Evolutionary conservation across 2,797 vertebrate genomes (phyloP).

Genomic region (Cynopterus sphinx): DNA sequence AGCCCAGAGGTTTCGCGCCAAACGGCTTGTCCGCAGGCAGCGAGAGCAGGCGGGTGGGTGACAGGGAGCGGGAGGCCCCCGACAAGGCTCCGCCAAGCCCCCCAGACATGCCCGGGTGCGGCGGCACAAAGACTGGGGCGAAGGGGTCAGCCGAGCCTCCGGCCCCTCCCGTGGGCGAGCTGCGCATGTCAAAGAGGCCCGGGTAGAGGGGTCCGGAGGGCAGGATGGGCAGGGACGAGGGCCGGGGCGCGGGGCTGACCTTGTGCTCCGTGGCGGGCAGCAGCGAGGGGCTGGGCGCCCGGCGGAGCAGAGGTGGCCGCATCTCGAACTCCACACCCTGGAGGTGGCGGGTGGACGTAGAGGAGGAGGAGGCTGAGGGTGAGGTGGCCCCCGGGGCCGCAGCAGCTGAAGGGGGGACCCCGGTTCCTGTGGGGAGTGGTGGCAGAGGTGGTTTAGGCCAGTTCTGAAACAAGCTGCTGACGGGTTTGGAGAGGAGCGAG

Average conservation of each 20-base stretch:
- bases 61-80: conserved; percentile 89
- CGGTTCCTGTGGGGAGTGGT: conserved; percentile 77
- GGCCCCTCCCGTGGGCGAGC: conserved; percentile 88
- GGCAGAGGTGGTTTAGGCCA: conserved; percentile 89
- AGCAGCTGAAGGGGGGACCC: conserved; percentile 88
- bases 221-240: conserved; percentile 89
- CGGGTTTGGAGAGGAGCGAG: conserved; percentile 84
- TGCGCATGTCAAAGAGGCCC: conserved; percentile 91
- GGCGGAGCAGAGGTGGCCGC: conserved; percentile 82
- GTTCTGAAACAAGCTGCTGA: conserved; percentile 85
- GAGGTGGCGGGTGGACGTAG: conserved; percentile 85
- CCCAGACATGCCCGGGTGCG: conserved; percentile 73
- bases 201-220: conserved; percentile 89
- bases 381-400: conserved; percentile 83
- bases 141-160: conserved; percentile 82
- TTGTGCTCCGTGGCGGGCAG: conserved; percentile 91
- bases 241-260: conserved; percentile 90
- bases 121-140: conserved; percentile 82
- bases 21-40: conserved; percentile 93
- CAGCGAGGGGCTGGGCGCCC: conserved; percentile 93
- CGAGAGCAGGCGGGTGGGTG: conserved; percentile 92
- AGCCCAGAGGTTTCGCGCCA: conserved; percentile 94
- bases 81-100: conserved; percentile 78
- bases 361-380: conserved; percentile 86
- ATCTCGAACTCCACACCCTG: conserved; percentile 86